Evolutionary conservation across 2,113 vertebrate genomes (phyloP).

Genomic region (Xenopus laevis): DNA sequence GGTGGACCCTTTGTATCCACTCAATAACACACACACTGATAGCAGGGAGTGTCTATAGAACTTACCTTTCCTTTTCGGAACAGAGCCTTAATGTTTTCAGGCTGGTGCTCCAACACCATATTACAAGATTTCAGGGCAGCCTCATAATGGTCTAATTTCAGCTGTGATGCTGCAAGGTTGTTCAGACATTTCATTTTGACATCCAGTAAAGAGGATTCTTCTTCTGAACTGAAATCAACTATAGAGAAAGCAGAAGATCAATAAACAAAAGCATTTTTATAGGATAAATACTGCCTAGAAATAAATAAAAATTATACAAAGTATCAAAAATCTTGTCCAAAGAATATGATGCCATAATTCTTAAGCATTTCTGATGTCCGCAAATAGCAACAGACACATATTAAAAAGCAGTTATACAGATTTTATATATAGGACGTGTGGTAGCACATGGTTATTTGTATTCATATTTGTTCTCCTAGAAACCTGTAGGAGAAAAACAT

Average conservation of each 20-base stretch:
- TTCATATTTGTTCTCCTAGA: no score
- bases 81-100: constrained; percentile 90
- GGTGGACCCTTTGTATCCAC: no score
- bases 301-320: no score
- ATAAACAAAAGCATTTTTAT: not conserved
- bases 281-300: not conserved
- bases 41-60: not conserved
- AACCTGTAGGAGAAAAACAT: no score
- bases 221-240: constrained; percentile 83
- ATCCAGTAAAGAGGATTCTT: constrained; percentile 80
- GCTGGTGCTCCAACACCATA: constrained; percentile 80
- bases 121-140: constrained; percentile 87
- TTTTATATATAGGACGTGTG: no score
- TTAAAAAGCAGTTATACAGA: no score
- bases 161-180: constrained; percentile 93
- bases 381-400: no score
- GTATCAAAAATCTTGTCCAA: no score
- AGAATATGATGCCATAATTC: no score
- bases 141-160: constrained; percentile 90
- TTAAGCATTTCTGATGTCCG: no score
- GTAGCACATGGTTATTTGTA: no score
- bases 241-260: constrained; percentile 10
- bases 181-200: constrained; percentile 96
- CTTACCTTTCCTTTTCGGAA: constrained; percentile 95
- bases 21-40: no score